phyloP scores from a whole-genome alignment of 23 tunicate genomes.

The Botrylloides violaceus region DNA sequence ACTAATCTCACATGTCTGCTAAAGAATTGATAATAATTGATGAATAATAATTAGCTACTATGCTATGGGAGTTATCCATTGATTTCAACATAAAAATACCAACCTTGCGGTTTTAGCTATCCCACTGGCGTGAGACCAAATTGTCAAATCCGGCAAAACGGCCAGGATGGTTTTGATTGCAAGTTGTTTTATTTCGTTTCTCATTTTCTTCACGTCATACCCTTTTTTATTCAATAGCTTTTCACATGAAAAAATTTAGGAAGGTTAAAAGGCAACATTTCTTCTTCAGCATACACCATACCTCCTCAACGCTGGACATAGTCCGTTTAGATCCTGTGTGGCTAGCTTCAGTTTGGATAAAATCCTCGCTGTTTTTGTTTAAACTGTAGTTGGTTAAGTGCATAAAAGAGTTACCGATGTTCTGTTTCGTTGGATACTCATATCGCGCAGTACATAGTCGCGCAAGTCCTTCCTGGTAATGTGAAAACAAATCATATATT shows the following conservation, averaged over 20 bases:
- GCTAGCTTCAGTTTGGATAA: constrained; percentile 55
- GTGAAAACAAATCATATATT: no score
- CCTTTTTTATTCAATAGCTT: constrained; percentile 60
- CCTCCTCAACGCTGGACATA: constrained; percentile 58
- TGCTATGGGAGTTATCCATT: no score
- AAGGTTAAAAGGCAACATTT: not conserved
- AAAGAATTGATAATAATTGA: no score
- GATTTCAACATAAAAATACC: no score
- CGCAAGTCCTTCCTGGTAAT: constrained; percentile 81
- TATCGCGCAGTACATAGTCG: constrained; percentile 74
- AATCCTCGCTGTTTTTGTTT: constrained; percentile 71
- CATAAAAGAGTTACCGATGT: constrained; percentile 65
- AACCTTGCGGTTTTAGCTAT: constrained; percentile 48
- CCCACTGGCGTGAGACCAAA: constrained; percentile 77
- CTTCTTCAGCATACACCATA: not conserved
- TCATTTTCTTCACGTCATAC: constrained; percentile 59
- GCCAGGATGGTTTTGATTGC: constrained; percentile 60
- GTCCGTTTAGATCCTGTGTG: constrained; percentile 82
- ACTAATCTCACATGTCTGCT: no score
- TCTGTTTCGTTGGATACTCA: constrained; percentile 52
- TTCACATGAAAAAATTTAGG: not conserved
- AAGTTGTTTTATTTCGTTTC: constrained; percentile 50
- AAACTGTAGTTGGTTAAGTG: constrained; percentile 91
- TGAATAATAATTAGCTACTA: no score
- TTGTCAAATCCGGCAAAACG: constrained; percentile 70